Evolutionary conservation across 2,888 invertebrate species (phyloP), one percentile per base, ranked within the genome.

Genomic region (Disparrhopalites patrizii): DNA sequence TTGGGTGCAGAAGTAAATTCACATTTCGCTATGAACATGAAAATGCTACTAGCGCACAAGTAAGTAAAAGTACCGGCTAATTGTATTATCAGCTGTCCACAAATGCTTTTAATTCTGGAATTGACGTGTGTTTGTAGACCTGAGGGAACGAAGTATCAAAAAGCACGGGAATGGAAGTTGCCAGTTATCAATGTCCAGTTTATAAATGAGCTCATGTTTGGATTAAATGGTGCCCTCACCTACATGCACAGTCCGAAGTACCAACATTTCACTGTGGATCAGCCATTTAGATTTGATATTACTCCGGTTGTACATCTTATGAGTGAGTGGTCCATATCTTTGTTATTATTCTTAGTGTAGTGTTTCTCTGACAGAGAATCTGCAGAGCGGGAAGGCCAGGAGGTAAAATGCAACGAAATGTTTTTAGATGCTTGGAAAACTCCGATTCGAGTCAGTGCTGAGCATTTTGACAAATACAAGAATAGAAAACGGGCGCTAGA

Each of bases 121-220:
- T 64, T 64, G 27, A 47, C 18, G 38, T 30, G 60, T 62, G 28
- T 71, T 71, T 74, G 40, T 76, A 91, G 91, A 72, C 86, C 88
- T 0, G 93, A 93, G 70, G 95, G 95, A 25, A 83, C 84, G 71
- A 98, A 98, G 80, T 93, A 88, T 80, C 83, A 86, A 69, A 91
- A 91, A 75, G 97, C 98, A 0, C 85, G 90, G 56, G 94, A 96
- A 78, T 95, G 93, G 93, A 88, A 87, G 76, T 88, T 90, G 40
- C 91, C 93, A 1, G 87, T 93, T 1, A 95, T 98, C 0, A 97
- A 94, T 78, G 88, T 91, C 1, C 87, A 91, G 73, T 97, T 96
- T 96, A 81, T 98, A 70, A 92, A 91, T 36, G 96, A 97, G 79
- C 84, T 97, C 61, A 84, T 95, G 77, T 86, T 95, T 65, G 96